A percentile compares a stretch with the other conserved stretches of the same genome.
Conservation (phyloP, 2,888 invertebrate genomes). For the Aleiodes alternator region DNA sequence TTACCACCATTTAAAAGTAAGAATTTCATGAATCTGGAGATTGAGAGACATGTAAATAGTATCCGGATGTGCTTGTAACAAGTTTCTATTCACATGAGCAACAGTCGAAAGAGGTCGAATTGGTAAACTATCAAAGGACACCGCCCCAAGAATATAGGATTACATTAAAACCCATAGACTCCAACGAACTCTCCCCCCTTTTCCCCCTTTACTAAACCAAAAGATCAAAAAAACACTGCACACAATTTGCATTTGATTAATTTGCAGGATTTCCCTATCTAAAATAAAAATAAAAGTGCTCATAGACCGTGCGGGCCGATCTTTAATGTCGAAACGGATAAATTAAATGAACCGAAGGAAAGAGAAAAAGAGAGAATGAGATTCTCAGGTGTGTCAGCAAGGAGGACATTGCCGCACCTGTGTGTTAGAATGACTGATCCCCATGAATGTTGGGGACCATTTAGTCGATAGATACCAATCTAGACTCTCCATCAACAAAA, state of each 20-base stretch:
- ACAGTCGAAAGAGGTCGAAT: conserved; percentile 67
- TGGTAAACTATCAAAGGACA: conserved; percentile 68
- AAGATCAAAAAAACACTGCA: conserved; percentile 60
- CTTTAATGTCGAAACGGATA: conserved; percentile 62
- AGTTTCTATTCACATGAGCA: too few species aligned
- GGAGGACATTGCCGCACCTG: conserved; percentile 49
- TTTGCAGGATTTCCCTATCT: conserved; percentile 51
- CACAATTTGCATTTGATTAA: conserved; percentile 22
- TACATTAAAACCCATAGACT: conserved; percentile 32
- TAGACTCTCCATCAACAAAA: conserved; percentile 57
- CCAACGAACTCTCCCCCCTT: conserved; percentile 46
- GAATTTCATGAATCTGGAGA: neutral
- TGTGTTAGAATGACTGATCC: conserved; percentile 73
- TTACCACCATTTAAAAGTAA: too few species aligned
- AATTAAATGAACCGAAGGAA: conserved; percentile 67
- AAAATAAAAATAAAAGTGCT: conserved; percentile 50
- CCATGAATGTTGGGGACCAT: conserved; percentile 61
- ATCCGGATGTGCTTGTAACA: conserved; percentile 73
- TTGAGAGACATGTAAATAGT: conserved; percentile 63
- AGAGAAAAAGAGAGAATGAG: too few species aligned
- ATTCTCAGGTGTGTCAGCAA: conserved; percentile 50
- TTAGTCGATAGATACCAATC: conserved; percentile 71
- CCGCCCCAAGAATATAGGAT: conserved; percentile 62
- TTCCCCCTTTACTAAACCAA: conserved; percentile 55
- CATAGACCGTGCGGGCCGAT: conserved; percentile 41